phyloP scores from a whole-genome alignment of 1,140 invertebrate species.

The Sycophila sp. region DNA sequence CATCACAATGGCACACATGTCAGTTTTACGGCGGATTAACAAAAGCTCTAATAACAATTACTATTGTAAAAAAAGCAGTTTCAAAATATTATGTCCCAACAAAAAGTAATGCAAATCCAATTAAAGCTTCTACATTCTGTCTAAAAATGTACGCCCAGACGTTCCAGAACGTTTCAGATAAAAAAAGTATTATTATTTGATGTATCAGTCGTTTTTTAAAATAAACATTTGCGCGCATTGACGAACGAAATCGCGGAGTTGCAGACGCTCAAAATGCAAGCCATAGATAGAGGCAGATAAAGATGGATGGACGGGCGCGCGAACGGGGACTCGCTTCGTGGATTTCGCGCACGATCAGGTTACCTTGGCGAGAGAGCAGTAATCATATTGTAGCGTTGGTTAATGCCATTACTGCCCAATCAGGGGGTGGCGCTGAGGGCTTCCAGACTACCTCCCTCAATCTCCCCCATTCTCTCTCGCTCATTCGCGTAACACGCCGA shows the following conservation, averaged over 20 bases:
- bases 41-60: too few species aligned
- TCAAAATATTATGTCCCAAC: too few species aligned
- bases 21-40: background rate
- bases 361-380: slow-evolving; percentile 62
- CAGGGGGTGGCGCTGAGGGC: slow-evolving; percentile 45
- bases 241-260: background rate
- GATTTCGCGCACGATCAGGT: slow-evolving; percentile 60
- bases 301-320: background rate
- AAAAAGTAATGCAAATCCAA: too few species aligned
- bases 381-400: slow-evolving; percentile 67
- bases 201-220: too few species aligned
- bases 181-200: too few species aligned
- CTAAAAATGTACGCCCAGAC: too few species aligned
- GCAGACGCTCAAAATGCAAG: background rate
- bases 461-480: slow-evolving; percentile 14
- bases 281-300: background rate
- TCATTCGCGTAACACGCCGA: slow-evolving; percentile 14
- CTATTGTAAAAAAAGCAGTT: too few species aligned
- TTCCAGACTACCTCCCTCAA: slow-evolving; percentile 20
- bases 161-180: too few species aligned
- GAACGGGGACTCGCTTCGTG: background rate
- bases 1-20: slow-evolving; percentile 23
- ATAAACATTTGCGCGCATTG: too few species aligned
- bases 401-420: slow-evolving; percentile 66
- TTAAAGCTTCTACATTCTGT: too few species aligned